A percentile compares a stretch with the other conserved stretches of the same genome.
Conservation (phyloP, 2,888 invertebrate species). For the Eupelmus urozonus region DNA sequence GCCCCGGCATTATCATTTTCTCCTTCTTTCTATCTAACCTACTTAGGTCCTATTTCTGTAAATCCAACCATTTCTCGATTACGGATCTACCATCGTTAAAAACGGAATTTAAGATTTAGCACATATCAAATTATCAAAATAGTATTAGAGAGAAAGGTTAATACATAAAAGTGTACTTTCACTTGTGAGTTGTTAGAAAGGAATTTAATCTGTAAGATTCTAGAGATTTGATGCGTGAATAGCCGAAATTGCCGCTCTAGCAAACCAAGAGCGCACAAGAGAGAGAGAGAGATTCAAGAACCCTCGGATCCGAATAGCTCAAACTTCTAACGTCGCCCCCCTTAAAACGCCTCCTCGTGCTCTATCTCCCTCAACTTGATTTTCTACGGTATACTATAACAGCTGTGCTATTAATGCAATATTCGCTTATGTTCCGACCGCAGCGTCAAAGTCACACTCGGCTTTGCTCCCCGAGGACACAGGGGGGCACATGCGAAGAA, state of each 20-base stretch:
- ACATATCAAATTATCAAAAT: too few relatives aligned
- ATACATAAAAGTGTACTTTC: constrained; percentile 17
- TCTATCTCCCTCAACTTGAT: constrained; percentile 30
- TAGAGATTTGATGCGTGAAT: constrained; percentile 21
- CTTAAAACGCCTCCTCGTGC: background rate
- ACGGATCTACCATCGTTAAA: background rate
- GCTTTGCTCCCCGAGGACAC: constrained; percentile 27
- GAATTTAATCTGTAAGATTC: constrained; percentile 3
- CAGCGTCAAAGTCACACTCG: constrained; percentile 23
- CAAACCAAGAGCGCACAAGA: background rate
- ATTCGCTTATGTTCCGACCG: constrained; percentile 23
- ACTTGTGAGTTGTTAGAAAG: constrained; percentile 14
- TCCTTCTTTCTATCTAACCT: background rate
- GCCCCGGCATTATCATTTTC: background rate
- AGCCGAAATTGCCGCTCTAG: constrained; percentile 25
- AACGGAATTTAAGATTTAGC: background rate
- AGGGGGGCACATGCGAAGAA: background rate
- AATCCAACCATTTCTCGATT: background rate
- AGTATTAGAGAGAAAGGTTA: too few relatives aligned
- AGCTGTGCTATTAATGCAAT: constrained; percentile 50
- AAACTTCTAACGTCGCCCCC: constrained; percentile 16
- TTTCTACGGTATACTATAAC: constrained; percentile 37
- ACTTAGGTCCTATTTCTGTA: background rate
- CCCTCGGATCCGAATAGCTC: constrained; percentile 21
- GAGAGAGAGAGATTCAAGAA: constrained; percentile 16